phyloP scores from a whole-genome alignment of 2,113 vertebrate genomes.

The Erpornis zantholeuca region DNA sequence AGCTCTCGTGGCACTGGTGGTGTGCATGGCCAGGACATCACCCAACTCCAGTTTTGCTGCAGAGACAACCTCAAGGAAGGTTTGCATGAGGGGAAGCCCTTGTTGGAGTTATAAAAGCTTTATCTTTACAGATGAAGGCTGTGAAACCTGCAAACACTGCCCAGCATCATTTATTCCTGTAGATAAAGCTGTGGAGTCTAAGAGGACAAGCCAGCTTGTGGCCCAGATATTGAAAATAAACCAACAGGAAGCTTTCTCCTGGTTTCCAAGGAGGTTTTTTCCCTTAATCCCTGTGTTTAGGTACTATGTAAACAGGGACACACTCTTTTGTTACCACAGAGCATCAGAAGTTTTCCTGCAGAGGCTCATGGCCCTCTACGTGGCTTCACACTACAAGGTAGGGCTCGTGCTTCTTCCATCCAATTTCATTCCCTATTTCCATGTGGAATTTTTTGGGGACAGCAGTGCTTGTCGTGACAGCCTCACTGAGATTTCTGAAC shows the following conservation, averaged over 20 bases:
- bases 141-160: neutral
- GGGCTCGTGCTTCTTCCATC: neutral
- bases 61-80: neutral
- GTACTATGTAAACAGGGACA: constrained; percentile 97
- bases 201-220: neutral
- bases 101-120: neutral
- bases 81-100: neutral
- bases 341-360: constrained; percentile 95
- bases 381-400: constrained; percentile 98
- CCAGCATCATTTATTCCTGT: neutral
- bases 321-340: constrained; percentile 96
- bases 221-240: neutral
- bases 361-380: constrained; percentile 94
- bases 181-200: neutral
- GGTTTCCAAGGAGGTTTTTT: neutral
- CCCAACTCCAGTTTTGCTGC: neutral
- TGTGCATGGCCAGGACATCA: neutral
- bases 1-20: rapidly evolving
- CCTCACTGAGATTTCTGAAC: neutral
- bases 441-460: neutral
- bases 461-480: neutral
- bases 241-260: neutral
- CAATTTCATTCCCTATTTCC: neutral
- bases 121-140: neutral
- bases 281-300: constrained; percentile 77